These are phyloP conservation scores for Xiphorhynchus elegans DNA, from an alignment of 2,113 vertebrate genomes.

Conservation along the genomic window DNA sequence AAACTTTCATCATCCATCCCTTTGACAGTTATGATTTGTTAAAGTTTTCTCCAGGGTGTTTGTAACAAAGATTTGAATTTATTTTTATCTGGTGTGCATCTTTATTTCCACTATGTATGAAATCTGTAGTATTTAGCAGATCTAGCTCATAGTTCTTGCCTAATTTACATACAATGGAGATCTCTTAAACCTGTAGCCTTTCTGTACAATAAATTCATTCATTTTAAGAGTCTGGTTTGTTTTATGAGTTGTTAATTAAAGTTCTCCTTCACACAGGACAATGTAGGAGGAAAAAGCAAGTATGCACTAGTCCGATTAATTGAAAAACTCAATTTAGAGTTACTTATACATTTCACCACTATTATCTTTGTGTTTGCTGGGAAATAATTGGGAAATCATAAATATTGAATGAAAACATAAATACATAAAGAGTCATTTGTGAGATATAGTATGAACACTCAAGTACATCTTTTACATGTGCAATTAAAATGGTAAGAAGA, in stretches of 20 bases:
- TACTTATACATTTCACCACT: background rate
- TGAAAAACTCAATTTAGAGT: constrained; percentile 29
- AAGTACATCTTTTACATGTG: background rate
- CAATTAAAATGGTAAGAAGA: background rate
- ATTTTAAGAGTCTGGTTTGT: constrained; percentile 47
- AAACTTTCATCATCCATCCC: constrained; percentile 65
- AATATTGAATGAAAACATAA: background rate
- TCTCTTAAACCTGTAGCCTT: constrained; percentile 45
- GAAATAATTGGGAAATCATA: background rate
- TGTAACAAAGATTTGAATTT: constrained; percentile 63
- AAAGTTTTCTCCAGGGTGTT: constrained; percentile 68
- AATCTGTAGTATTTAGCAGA: constrained; percentile 28
- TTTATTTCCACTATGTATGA: constrained; percentile 55
- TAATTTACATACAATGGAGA: constrained; percentile 43
- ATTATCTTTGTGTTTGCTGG: background rate
- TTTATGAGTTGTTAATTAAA: constrained; percentile 66
- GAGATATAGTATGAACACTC: background rate
- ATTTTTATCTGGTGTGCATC: constrained; percentile 73
- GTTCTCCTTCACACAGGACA: background rate
- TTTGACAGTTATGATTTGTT: constrained; percentile 75
- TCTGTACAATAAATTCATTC: constrained; percentile 46
- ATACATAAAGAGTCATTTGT: background rate
- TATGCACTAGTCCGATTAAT: constrained; percentile 16
- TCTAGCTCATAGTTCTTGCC: background rate
- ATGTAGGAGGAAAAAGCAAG: background rate